phyloP scores from a whole-genome alignment of 2,797 vertebrate species.

The Poecilia gillii region DNA sequence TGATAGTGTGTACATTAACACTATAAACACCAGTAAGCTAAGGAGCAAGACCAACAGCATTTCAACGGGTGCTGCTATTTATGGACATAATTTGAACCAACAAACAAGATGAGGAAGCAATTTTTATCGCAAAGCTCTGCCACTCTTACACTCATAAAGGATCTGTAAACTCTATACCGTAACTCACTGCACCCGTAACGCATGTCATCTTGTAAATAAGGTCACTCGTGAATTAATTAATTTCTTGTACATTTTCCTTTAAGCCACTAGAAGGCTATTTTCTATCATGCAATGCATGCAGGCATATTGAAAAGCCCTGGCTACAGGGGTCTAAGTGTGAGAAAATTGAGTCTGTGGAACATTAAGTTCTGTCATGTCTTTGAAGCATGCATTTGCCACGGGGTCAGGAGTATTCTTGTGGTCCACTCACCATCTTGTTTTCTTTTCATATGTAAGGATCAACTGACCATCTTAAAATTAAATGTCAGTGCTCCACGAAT shows the following conservation, averaged over 20 bases:
- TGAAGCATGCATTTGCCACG: not conserved
- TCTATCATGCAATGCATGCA: not conserved
- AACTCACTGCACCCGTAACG: not conserved
- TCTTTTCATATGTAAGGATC: not conserved
- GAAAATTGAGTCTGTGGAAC: not conserved
- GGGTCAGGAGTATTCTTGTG: not conserved
- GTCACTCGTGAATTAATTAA: not conserved
- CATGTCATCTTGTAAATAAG: not conserved
- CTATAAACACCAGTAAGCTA: not conserved
- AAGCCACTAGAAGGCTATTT: not conserved
- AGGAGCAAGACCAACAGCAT: not conserved
- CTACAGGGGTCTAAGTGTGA: not conserved
- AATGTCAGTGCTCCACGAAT: not conserved
- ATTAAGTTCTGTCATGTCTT: not conserved
- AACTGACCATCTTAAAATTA: not conserved
- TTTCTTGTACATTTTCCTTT: not conserved
- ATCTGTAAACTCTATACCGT: not conserved
- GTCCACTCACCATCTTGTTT: not conserved
- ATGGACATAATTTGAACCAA: not conserved
- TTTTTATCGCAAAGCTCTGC: not conserved
- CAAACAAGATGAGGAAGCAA: not conserved
- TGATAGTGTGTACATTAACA: not conserved
- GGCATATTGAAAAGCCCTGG: not conserved
- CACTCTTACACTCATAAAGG: not conserved
- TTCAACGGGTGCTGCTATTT: not conserved